Percentiles rank a stretch among this genome's conserved stretches.
phyloP scores from a whole-genome alignment of 2,888 invertebrate genomes.

The Helicoverpa assulta region DNA sequence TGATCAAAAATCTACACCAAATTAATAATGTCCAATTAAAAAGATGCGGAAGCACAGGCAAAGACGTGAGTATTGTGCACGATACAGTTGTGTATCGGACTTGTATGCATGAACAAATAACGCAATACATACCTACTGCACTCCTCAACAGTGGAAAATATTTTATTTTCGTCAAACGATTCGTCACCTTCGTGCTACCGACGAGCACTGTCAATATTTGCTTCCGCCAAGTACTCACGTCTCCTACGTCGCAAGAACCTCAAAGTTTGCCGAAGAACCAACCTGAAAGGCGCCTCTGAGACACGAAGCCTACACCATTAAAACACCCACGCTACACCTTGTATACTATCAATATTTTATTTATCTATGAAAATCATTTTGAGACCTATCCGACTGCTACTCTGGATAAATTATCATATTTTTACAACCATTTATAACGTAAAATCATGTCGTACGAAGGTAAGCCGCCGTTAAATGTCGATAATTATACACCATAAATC shows the following conservation, averaged over 20 bases:
- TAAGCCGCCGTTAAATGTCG: conserved; percentile 35
- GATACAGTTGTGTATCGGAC: conserved; percentile 47
- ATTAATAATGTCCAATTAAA: conserved; percentile 55
- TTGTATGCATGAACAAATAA: conserved; percentile 24
- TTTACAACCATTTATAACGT: conserved; percentile 41
- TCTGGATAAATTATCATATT: conserved; percentile 54
- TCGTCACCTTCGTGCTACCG: conserved; percentile 60
- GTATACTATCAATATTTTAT: conserved; percentile 64
- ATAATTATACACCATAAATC: conserved; percentile 40
- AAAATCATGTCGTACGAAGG: conserved; percentile 24
- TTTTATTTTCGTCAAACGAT: conserved; percentile 62
- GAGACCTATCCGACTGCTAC: conserved; percentile 28
- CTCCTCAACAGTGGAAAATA: conserved; percentile 21
- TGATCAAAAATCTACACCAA: conserved; percentile 39
- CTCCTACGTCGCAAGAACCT: conserved; percentile 47
- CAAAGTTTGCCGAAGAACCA: conserved; percentile 61
- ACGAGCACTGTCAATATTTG: conserved; percentile 77
- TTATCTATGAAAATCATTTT: conserved; percentile 54
- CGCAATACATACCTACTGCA: conserved; percentile 22
- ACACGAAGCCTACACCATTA: conserved; percentile 59
- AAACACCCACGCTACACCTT: conserved; percentile 58
- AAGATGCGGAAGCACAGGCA: conserved; percentile 46
- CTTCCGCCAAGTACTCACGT: conserved; percentile 50
- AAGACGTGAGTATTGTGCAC: conserved; percentile 50
- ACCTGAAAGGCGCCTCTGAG: conserved; percentile 73